A percentile compares a stretch with the other conserved stretches of the same genome.
These are phyloP conservation scores for Oikopleura vanhoeffeni DNA, from an alignment of 23 tunicate species.

Conservation along the genomic window DNA sequence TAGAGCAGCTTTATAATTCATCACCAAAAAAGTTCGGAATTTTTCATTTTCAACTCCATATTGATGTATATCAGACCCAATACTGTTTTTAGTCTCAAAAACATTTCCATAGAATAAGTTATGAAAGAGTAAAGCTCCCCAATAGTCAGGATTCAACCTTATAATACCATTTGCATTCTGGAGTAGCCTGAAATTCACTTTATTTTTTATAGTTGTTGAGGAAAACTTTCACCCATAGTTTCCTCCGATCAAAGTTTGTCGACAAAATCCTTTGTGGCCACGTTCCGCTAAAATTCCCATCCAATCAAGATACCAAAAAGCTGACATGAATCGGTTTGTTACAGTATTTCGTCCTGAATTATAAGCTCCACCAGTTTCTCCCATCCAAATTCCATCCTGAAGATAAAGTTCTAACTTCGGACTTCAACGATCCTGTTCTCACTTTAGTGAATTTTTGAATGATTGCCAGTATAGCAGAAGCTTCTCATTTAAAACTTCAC, in stretches of 20 bases:
- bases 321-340: constrained; percentile 11
- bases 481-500: no score
- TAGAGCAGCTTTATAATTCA: no score
- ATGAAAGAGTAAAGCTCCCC: not conserved
- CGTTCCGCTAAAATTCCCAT: not conserved
- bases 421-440: no score
- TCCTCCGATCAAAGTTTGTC: constrained; percentile 8
- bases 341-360: constrained; percentile 11
- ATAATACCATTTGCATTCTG: not conserved
- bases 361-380: constrained; percentile 5
- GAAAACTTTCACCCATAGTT: not conserved
- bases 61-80: not conserved
- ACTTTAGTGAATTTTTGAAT: not conserved
- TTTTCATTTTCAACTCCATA: not conserved
- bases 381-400: constrained; percentile 16
- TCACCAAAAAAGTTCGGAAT: not conserved
- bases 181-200: not conserved
- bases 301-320: constrained; percentile 12
- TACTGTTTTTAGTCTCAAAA: not conserved
- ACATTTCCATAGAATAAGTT: not conserved
- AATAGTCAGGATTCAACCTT: not conserved
- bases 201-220: not conserved
- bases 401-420: no score
- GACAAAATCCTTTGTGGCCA: constrained; percentile 10
- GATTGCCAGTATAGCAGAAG: not conserved